Percentiles rank a stretch among this genome's conserved stretches.
These are phyloP conservation scores for Pteronura brasiliensis DNA, from an alignment of 2,113 vertebrate species.

Conservation along the genomic window DNA sequence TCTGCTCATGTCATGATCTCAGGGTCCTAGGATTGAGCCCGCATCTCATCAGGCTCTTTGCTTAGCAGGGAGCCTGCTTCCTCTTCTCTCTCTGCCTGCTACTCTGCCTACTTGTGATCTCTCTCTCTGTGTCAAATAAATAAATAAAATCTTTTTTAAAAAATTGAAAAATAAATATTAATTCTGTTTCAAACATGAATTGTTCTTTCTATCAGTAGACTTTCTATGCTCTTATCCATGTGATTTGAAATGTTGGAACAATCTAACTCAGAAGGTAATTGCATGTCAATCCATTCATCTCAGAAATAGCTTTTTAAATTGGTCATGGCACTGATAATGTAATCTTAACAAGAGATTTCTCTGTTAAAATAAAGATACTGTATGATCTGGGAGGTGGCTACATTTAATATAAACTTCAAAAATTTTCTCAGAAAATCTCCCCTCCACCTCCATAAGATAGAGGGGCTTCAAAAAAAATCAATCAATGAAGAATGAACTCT, in stretches of 20 bases:
- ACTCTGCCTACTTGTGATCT: too few species aligned
- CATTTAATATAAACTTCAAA: constrained; percentile 47
- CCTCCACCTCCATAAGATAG: neutral
- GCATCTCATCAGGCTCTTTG: too few species aligned
- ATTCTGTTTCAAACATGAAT: neutral
- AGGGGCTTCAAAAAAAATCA: neutral
- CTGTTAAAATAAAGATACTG: constrained; percentile 41
- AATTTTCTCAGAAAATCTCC: constrained; percentile 48
- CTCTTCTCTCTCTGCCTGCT: too few species aligned
- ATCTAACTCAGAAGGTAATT: constrained; percentile 42
- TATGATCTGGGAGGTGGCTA: constrained; percentile 19
- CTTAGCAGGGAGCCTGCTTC: too few species aligned
- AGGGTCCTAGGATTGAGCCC: too few species aligned
- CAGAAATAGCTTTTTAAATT: constrained; percentile 51
- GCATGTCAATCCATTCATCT: constrained; percentile 36
- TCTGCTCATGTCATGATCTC: too few species aligned
- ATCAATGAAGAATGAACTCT: neutral
- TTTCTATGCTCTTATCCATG: constrained; percentile 34
- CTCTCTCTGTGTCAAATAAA: too few species aligned
- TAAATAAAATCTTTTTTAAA: neutral
- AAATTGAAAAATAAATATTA: neutral
- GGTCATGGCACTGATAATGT: constrained; percentile 30
- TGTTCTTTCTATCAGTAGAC: constrained; percentile 23
- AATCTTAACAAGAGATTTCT: constrained; percentile 26
- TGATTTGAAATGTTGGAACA: constrained; percentile 16